phyloP scores from a whole-genome alignment of 92 coral and sea anemone genomes.

The Parazoanthus atlanticus region DNA sequence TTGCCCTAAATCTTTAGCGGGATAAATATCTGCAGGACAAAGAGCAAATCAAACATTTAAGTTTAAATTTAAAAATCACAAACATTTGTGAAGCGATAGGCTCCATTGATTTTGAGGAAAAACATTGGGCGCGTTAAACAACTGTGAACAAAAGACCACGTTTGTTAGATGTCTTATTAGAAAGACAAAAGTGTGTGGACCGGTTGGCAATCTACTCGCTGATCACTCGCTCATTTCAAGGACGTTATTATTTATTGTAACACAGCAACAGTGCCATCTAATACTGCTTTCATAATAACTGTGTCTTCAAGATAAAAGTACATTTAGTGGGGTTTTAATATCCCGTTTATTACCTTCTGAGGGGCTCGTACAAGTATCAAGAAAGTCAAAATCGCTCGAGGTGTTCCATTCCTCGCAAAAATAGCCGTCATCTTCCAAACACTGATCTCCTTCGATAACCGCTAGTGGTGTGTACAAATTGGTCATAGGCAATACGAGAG shows the following conservation, averaged over 20 bases:
- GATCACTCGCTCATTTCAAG: conserved; percentile 46
- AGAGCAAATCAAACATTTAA: conserved; percentile 53
- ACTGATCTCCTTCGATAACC: conserved; percentile 82
- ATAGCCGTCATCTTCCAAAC: conserved; percentile 81
- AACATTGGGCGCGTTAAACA: conserved; percentile 30
- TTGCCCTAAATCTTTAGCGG: conserved; percentile 55
- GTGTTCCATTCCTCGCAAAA: conserved; percentile 91
- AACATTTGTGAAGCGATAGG: conserved; percentile 37
- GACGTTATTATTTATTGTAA: conserved; percentile 19
- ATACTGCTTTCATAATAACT: conserved; percentile 32
- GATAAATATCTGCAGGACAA: conserved; percentile 67
- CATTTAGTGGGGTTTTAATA: conserved; percentile 27
- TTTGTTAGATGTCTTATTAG: background rate
- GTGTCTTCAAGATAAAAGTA: conserved; percentile 23
- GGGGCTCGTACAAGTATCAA: conserved; percentile 70
- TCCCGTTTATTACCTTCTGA: conserved; percentile 71
- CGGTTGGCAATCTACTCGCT: conserved; percentile 5
- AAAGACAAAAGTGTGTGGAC: conserved; percentile 10
- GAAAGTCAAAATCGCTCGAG: conserved; percentile 83
- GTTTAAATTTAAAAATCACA: conserved; percentile 35
- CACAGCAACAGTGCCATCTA: conserved; percentile 34
- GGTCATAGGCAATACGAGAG: conserved; percentile 79
- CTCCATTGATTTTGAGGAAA: conserved; percentile 40
- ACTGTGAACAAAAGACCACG: conserved; percentile 38
- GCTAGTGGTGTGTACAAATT: conserved; percentile 69